Percentiles rank a stretch among this genome's conserved stretches.
phyloP scores from a whole-genome alignment of 2,888 invertebrate genomes.

The Dorcus hopei region DNA sequence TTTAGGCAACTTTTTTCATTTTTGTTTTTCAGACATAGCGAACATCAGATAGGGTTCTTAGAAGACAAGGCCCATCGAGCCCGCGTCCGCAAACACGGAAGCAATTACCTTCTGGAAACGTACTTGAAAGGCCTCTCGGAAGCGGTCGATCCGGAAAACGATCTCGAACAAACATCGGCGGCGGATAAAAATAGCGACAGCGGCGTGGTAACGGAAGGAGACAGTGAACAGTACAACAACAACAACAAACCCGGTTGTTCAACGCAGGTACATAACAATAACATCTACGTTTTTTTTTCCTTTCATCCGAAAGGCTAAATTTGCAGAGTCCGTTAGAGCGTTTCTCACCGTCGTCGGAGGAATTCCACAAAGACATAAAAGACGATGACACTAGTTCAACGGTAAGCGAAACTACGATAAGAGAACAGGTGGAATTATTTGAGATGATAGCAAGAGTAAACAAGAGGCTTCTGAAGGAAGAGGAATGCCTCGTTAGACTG shows the following conservation, averaged over 20 bases:
- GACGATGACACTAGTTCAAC: conserved; percentile 46
- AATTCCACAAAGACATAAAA: conserved; percentile 41
- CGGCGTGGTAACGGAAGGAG: conserved; percentile 66
- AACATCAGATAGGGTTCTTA: conserved; percentile 73
- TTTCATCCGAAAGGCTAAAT: neutral
- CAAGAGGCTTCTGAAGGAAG: conserved; percentile 69
- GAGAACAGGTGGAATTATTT: conserved; percentile 66
- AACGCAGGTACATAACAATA: conserved; percentile 32
- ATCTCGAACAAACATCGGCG: conserved; percentile 47
- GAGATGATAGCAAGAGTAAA: conserved; percentile 73
- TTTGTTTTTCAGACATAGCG: conserved; percentile 48
- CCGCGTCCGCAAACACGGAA: conserved; percentile 71
- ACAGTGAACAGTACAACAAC: conserved; percentile 50
- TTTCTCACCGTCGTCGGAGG: conserved; percentile 46
- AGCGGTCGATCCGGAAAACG: conserved; percentile 44
- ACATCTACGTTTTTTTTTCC: neutral
- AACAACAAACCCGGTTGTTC: conserved; percentile 39
- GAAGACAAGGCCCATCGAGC: conserved; percentile 75
- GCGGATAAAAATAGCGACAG: conserved; percentile 69
- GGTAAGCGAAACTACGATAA: conserved; percentile 56
- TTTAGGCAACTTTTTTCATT: no score
- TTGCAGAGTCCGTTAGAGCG: conserved; percentile 41
- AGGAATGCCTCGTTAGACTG: conserved; percentile 68
- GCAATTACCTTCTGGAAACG: conserved; percentile 75
- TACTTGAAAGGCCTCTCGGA: conserved; percentile 62